Conservation (phyloP, 2,797 vertebrate species). For the Luscinia megarhynchos region DNA sequence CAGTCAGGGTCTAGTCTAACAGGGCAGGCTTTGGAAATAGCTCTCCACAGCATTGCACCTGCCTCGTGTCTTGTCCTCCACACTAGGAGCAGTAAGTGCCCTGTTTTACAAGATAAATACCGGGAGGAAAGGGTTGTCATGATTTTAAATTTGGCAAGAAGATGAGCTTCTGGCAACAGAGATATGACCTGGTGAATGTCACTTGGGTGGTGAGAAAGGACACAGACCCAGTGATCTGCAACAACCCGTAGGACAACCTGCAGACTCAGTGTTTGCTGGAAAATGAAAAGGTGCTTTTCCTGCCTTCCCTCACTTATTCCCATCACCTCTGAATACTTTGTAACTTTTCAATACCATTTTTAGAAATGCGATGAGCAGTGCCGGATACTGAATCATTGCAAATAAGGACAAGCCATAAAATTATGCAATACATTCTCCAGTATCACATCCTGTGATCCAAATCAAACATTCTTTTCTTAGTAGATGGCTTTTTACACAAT, state of each 20-base stretch:
- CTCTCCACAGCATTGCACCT: neutral
- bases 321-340: constrained; percentile 43
- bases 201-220: neutral
- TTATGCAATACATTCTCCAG: constrained; percentile 70
- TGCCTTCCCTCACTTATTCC: constrained; percentile 20
- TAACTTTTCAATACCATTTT: constrained; percentile 69
- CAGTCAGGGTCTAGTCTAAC: neutral
- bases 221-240: neutral
- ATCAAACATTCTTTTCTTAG: constrained; percentile 74
- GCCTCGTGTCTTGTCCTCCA: neutral
- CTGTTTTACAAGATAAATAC: neutral
- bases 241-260: neutral
- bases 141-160: neutral
- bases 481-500: constrained; percentile 69
- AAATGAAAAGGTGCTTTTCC: constrained; percentile 42
- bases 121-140: neutral
- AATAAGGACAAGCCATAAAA: constrained; percentile 72
- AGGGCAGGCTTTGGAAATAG: neutral
- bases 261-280: neutral
- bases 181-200: neutral
- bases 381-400: constrained; percentile 72
- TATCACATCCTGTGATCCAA: constrained; percentile 73
- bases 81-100: neutral
- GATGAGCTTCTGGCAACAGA: neutral
- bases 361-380: constrained; percentile 65